Conservation (phyloP, 2,797 vertebrate genomes). For the Sebastes diploproa region DNA sequence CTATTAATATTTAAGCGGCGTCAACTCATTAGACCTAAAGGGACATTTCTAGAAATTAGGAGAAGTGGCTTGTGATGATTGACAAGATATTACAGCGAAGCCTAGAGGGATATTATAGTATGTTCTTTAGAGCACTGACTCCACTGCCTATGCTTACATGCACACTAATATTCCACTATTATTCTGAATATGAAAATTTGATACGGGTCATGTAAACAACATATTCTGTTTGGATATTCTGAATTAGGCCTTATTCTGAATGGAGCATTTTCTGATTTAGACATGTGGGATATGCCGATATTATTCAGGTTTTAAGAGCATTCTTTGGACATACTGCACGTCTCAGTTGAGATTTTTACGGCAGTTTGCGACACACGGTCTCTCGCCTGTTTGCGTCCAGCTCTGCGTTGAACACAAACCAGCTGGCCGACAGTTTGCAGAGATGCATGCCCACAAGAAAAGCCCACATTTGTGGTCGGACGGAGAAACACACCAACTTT, state of each 20-base stretch:
- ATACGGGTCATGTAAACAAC: too few species aligned
- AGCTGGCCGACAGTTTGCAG: too few species aligned
- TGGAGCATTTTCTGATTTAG: neutral
- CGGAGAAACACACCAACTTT: neutral
- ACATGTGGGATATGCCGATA: neutral
- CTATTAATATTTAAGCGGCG: slow-evolving; percentile 23
- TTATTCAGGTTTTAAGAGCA: neutral
- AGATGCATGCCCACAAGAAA: neutral
- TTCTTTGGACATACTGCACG: too few species aligned
- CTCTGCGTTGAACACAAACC: too few species aligned
- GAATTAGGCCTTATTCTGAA: too few species aligned
- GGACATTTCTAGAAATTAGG: neutral
- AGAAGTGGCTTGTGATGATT: neutral
- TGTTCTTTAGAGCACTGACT: neutral
- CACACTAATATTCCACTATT: too few species aligned
- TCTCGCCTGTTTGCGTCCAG: too few species aligned
- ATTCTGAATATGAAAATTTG: too few species aligned
- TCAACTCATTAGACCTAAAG: neutral
- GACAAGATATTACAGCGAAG: neutral
- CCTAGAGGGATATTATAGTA: neutral
- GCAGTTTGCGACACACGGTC: too few species aligned
- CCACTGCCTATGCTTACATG: too few species aligned
- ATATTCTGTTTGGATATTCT: too few species aligned
- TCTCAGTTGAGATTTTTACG: too few species aligned
- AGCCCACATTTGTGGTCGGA: neutral